These are phyloP conservation scores for Catagonus wagneri DNA, from an alignment of 2,113 vertebrate genomes.

Conservation along the genomic window DNA sequence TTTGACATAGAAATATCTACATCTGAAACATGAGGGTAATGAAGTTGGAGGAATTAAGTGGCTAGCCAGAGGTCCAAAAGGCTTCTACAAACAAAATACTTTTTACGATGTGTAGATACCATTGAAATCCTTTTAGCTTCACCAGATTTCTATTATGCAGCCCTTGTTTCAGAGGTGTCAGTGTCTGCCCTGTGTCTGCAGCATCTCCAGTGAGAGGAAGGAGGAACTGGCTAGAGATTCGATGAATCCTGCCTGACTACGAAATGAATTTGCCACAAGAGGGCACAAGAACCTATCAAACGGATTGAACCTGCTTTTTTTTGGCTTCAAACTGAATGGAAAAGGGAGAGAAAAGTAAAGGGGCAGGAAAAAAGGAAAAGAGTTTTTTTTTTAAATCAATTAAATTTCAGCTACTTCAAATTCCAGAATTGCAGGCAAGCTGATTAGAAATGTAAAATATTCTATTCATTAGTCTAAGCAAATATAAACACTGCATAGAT, in stretches of 20 bases:
- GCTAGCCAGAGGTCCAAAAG: background rate
- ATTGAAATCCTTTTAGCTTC: background rate
- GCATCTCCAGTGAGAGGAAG: rapidly evolving
- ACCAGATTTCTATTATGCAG: background rate
- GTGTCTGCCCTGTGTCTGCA: background rate
- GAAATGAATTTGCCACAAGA: background rate
- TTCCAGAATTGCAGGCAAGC: background rate
- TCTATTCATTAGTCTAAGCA: background rate
- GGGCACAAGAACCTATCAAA: conserved; percentile 58
- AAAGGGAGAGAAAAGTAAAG: background rate
- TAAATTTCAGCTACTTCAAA: conserved; percentile 47
- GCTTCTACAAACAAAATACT: background rate
- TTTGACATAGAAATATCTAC: background rate
- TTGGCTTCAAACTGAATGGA: background rate
- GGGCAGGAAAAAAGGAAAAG: background rate
- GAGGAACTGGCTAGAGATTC: rapidly evolving
- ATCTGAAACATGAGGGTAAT: background rate
- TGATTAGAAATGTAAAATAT: conserved; percentile 22
- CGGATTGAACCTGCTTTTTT: background rate
- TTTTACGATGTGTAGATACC: background rate
- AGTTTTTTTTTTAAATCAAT: conserved; percentile 26
- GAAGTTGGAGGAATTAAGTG: background rate
- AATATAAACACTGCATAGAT: background rate
- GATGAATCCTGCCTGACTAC: too few species aligned
- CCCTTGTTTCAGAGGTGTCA: background rate